Evolutionary conservation across 2,113 vertebrate genomes (phyloP), one percentile per base, ranked within the genome.

Genomic region (Potamarius usumacintae): DNA sequence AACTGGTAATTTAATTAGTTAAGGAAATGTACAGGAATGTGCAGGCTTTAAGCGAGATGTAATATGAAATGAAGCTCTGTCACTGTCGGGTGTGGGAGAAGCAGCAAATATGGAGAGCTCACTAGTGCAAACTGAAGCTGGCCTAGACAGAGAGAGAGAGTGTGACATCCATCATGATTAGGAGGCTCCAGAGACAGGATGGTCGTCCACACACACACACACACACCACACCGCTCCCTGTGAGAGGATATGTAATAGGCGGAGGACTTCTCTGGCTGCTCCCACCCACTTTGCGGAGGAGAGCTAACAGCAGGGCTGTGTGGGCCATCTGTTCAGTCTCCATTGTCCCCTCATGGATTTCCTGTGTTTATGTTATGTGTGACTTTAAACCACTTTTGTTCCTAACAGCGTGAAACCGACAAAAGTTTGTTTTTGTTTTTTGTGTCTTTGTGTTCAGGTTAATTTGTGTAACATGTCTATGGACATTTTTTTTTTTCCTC

Each of bases 101-200:
- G 83, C 84, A 30, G 82, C 4, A 17, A 69, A 74, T 83, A 72
- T n/a, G 71, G 62, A 65, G 52, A 65, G 18, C 63, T n/a, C 34
- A 55, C 58, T 87, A 86, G 60, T 80, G 67, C 48, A 17, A 27
- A 57, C 63, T 87, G 78, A 85, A 80, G 52, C 82, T 90, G 88
- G 92, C 85, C 88, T 86, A 74, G 82, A 90, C 65, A 87, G 65
- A 90, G 86, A 90, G 85, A 55, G 53, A 88, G 82, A 25, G 80
- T 60, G 72, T 84, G 69, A 69, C 83, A 89, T 93, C 90, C 71
- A 90, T 92, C 90, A 90, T 89, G 80, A 82, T 90, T 90, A 86
- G 87, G 85, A 89, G 89, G 78, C 91, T 92, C 80, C 57, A 86
- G 89, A 62, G 79, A 89, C 86, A 87, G 78, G 53, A 85, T 86